Evolutionary conservation across 2,888 invertebrate genomes (phyloP).

Genomic region (Drosophila seclusa): DNA sequence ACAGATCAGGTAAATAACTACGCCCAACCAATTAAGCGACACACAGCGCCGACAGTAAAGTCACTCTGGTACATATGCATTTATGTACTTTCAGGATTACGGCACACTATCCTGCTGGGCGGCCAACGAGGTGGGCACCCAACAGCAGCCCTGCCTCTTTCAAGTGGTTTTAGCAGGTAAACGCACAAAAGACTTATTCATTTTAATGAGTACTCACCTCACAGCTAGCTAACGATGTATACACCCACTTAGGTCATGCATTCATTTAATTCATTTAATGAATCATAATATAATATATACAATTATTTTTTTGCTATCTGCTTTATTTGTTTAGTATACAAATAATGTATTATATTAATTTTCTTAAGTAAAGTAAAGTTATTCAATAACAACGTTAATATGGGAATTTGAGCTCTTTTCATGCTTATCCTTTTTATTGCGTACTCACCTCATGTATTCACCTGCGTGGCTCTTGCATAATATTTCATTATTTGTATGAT

Average conservation of each 20-base stretch:
- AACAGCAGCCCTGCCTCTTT: slow-evolving; percentile 93
- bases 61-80: slow-evolving; percentile 14
- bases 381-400: neutral
- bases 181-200: slow-evolving; percentile 44
- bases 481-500: neutral
- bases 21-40: slow-evolving; percentile 44
- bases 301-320: neutral
- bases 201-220: slow-evolving; percentile 2
- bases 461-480: neutral
- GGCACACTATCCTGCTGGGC: slow-evolving; percentile 95
- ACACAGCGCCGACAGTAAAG: slow-evolving; percentile 7
- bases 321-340: neutral
- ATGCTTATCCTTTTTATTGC: neutral
- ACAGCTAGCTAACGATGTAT: neutral
- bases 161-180: slow-evolving; percentile 95
- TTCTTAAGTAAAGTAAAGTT: neutral
- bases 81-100: slow-evolving; percentile 87
- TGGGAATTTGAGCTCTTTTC: neutral
- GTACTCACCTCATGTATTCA: neutral
- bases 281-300: neutral
- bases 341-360: neutral
- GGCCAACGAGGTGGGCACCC: slow-evolving; percentile 92
- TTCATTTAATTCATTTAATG: neutral
- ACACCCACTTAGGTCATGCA: neutral
- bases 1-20: slow-evolving; percentile 86